These are phyloP conservation scores for Bettongia penicillata DNA, from an alignment of 2,113 vertebrate species.

Conservation along the genomic window DNA sequence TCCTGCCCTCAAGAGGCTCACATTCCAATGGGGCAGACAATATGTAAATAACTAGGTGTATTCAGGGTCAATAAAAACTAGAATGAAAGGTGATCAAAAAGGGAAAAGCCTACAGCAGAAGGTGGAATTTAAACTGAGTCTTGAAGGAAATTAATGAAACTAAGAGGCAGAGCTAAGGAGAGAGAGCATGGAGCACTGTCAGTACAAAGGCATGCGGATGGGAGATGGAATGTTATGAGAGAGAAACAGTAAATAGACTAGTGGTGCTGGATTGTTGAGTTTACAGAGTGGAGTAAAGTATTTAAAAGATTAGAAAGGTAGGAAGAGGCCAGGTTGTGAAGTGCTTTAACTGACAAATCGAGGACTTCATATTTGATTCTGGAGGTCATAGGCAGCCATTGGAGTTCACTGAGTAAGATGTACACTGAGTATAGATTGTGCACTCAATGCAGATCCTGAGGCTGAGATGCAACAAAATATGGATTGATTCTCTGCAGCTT, in stretches of 20 bases:
- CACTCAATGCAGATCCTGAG: background rate
- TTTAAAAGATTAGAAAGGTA: background rate
- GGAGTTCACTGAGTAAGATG: background rate
- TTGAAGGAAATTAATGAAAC: background rate
- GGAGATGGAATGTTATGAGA: background rate
- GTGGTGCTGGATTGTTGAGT: background rate
- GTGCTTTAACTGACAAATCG: background rate
- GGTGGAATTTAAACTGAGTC: background rate
- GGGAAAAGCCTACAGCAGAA: background rate
- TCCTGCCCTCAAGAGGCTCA: background rate
- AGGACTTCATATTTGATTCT: background rate
- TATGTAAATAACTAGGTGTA: background rate
- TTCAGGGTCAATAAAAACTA: background rate
- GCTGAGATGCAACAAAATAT: background rate
- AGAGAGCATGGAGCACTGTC: background rate
- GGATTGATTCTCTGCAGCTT: background rate
- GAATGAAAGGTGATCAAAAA: background rate
- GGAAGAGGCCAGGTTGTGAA: background rate
- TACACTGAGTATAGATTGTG: background rate
- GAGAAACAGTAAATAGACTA: background rate
- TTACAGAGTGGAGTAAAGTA: background rate
- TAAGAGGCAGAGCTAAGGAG: background rate
- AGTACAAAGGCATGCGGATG: background rate
- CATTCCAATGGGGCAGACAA: background rate
- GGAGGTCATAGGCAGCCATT: background rate